These are phyloP conservation scores for Pteromalus puparum DNA, from an alignment of 1,140 invertebrate species.

Conservation along the genomic window DNA sequence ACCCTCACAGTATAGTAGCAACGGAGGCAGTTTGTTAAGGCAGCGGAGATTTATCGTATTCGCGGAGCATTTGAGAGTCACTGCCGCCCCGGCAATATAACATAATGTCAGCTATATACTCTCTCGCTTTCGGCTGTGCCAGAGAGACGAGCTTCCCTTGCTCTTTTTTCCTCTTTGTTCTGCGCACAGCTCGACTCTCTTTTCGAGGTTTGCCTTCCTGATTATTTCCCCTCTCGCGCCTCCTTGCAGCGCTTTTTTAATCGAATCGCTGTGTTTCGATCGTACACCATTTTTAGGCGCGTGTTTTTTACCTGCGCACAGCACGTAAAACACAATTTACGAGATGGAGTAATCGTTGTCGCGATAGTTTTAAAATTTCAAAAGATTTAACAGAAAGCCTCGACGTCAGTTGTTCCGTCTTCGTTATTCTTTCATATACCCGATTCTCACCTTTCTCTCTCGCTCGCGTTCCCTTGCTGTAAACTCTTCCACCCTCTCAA, in stretches of 20 bases:
- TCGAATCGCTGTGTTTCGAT: conserved; percentile 3
- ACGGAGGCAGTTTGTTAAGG: conserved; percentile 43
- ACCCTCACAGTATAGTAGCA: not conserved
- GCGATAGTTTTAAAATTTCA: too few relatives aligned
- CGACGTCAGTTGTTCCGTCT: conserved; percentile 15
- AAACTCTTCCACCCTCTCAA: not conserved
- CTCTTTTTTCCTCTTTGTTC: conserved; percentile 35
- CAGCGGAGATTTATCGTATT: conserved; percentile 45
- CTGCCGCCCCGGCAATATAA: conserved; percentile 68
- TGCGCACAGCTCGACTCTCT: conserved; percentile 26
- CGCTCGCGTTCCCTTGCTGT: not conserved
- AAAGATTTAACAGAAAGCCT: conserved; percentile 6
- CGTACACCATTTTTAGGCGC: too few relatives aligned
- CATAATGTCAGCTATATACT: conserved; percentile 72
- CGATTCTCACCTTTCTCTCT: conserved; percentile 34
- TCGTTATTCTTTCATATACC: conserved; percentile 47
- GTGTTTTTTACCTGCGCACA: not conserved
- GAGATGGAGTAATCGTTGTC: not conserved
- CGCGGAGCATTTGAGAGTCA: conserved; percentile 65
- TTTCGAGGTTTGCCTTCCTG: conserved; percentile 18
- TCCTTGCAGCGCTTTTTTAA: conserved; percentile 17
- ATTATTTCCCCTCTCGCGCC: conserved; percentile 27
- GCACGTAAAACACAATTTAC: not conserved
- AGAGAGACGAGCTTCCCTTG: not conserved
- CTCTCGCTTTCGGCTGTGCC: conserved; percentile 11